phyloP scores from a whole-genome alignment of 1,140 invertebrate species.

The Apis florea region DNA sequence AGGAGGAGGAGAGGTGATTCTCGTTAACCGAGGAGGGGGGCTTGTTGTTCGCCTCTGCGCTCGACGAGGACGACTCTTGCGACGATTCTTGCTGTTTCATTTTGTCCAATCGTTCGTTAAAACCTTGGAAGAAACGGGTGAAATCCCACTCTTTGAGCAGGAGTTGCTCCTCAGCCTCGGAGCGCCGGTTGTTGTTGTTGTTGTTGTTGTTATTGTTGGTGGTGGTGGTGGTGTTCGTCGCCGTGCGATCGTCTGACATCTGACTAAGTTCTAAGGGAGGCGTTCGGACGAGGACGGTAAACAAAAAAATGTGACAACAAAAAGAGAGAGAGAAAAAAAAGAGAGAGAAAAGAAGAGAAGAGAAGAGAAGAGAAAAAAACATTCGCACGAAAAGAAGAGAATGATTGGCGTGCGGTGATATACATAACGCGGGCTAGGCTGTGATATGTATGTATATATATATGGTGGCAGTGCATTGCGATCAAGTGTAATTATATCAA shows the following conservation, averaged over 20 bases:
- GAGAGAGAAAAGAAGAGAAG: no score
- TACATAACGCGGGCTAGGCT: slow-evolving; percentile 61
- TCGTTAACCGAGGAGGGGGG: slow-evolving; percentile 49
- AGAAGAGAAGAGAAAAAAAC: slow-evolving; percentile 44
- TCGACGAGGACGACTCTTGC: slow-evolving; percentile 35
- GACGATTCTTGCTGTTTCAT: slow-evolving; percentile 73
- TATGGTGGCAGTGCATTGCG: slow-evolving; percentile 39
- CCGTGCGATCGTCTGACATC: slow-evolving; percentile 71
- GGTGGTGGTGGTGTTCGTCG: background rate
- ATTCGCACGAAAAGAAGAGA: slow-evolving; percentile 63
- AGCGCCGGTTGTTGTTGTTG: slow-evolving; percentile 73
- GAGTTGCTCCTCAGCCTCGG: slow-evolving; percentile 86
- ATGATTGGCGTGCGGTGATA: slow-evolving; percentile 72
- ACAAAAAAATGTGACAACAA: slow-evolving; percentile 69
- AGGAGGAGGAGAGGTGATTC: slow-evolving; percentile 59
- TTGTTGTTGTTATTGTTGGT: no score
- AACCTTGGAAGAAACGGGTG: slow-evolving; percentile 88
- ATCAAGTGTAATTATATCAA: slow-evolving; percentile 32
- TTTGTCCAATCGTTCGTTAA: slow-evolving; percentile 78
- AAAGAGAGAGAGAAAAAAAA: no score
- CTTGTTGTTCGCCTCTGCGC: slow-evolving; percentile 46
- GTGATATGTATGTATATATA: slow-evolving; percentile 4
- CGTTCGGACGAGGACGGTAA: slow-evolving; percentile 67
- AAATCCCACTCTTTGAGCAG: slow-evolving; percentile 92
- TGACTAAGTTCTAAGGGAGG: slow-evolving; percentile 75